These are phyloP conservation scores for Drosophila kepulauana DNA, from an alignment of 1,140 invertebrate genomes.

Conservation along the genomic window DNA sequence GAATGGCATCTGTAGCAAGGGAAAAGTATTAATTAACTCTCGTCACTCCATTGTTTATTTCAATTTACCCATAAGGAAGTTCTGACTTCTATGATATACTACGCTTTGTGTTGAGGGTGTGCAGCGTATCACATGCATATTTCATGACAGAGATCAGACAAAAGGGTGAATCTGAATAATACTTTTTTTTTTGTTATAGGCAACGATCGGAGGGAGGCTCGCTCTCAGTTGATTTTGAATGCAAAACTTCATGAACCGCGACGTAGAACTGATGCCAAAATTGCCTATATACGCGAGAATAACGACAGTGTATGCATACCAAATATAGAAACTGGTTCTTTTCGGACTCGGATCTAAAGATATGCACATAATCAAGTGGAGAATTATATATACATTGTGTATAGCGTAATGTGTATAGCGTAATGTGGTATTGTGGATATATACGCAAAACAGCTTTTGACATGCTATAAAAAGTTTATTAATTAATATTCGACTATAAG, in stretches of 20 bases:
- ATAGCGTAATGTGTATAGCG: neutral
- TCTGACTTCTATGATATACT: conserved; percentile 1
- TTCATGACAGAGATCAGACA: conserved; percentile 49
- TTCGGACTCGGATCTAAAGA: conserved; percentile 9
- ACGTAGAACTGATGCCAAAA: conserved; percentile 22
- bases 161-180: conserved; percentile 33
- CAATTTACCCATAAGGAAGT: conserved; percentile 38
- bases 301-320: conserved; percentile 38
- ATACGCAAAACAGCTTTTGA: conserved; percentile 13
- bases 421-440: neutral
- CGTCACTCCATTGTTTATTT: conserved; percentile 28
- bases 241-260: neutral
- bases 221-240: conserved; percentile 4
- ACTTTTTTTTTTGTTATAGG: neutral
- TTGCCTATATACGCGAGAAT: conserved; percentile 21
- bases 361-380: conserved; percentile 15
- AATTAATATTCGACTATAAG: conserved; percentile 17
- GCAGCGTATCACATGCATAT: conserved; percentile 44
- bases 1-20: conserved; percentile 4
- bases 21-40: conserved; percentile 5
- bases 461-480: conserved; percentile 3
- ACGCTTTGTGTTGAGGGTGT: conserved; percentile 28
- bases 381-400: neutral
- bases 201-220: conserved; percentile 1
- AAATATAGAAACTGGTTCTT: conserved; percentile 50